A percentile compares a stretch with the other conserved stretches of the same genome.
Evolutionary conservation across 2,113 vertebrate genomes (phyloP).

Genomic region (Suricata suricatta): DNA sequence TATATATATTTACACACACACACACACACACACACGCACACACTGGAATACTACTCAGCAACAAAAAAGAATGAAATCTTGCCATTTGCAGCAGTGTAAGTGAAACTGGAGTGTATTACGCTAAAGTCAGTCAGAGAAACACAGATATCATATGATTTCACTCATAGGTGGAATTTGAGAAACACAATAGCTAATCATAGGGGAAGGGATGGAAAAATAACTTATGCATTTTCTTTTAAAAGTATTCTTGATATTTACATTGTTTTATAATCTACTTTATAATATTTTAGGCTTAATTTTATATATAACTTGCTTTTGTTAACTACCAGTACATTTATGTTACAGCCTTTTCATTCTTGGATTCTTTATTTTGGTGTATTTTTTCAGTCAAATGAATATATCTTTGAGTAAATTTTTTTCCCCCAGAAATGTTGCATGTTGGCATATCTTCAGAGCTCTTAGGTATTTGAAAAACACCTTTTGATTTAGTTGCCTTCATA

Average conservation of each 20-base stretch:
- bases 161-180: no score
- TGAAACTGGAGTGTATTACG: no score
- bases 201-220: no score
- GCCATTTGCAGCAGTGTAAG: no score
- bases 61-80: no score
- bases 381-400: background rate
- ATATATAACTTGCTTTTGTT: background rate
- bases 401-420: background rate
- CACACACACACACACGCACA: no score
- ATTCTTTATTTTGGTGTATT: conserved; percentile 2
- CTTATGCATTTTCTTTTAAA: background rate
- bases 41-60: no score
- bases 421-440: background rate
- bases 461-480: background rate
- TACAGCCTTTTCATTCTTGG: background rate
- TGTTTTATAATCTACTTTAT: background rate
- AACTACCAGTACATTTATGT: background rate
- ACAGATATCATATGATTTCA: no score
- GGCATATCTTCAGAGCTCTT: background rate
- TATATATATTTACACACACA: no score
- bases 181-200: no score
- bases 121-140: no score
- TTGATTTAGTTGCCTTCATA: background rate
- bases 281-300: background rate
- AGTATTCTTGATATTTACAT: background rate